Evolutionary conservation across 2,113 vertebrate genomes (phyloP), one percentile per base, ranked within the genome.

Genomic region (Campylomormyrus tamandua): DNA sequence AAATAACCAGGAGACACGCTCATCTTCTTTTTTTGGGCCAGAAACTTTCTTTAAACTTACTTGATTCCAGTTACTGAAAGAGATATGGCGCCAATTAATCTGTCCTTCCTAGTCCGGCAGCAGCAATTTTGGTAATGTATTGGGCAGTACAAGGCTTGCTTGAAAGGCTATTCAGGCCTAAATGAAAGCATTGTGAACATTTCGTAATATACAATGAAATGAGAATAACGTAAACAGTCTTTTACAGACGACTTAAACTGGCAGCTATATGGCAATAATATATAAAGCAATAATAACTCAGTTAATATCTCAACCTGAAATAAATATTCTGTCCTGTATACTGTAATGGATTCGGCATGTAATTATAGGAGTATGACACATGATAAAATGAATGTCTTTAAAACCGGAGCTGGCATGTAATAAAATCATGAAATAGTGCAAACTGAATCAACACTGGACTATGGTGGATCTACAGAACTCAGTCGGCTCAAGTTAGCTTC

Each of bases 311-410:
- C 39, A 83, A 45, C 62, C 45, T 24, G 39, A 77, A 39, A 77
- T 31, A 31, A 74, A 35, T 74, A 74, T 77, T 2, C 70, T 77
- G 70, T 77, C 15, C 35, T 31, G 62, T 19, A 77, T 19, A 77
- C 31, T 77, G 70, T 39, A 39, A 77, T 77, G 70, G 62, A 77
- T 77, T 39, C 0, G 35, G 35, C 70, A 77, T 77, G 70, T 77
- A 77, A 31, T 39, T 66, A 27, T n/a, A 3, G n/a, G 24, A 66
- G 70, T 77, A 35, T 77, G 35, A 39, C 17, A 13, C 35, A 77
- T n/a, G 46, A 84, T 84, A 45, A 48, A 84, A 84, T 5, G 83
- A 84, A 84, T 46, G 83, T 48, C 83, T 45, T 84, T 84, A 84
- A 48, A 84, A 48, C 13, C 15, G 3, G 21, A 48, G 21, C 45